Conservation (phyloP, 1,140 invertebrate genomes). For the Venturia canescens region DNA sequence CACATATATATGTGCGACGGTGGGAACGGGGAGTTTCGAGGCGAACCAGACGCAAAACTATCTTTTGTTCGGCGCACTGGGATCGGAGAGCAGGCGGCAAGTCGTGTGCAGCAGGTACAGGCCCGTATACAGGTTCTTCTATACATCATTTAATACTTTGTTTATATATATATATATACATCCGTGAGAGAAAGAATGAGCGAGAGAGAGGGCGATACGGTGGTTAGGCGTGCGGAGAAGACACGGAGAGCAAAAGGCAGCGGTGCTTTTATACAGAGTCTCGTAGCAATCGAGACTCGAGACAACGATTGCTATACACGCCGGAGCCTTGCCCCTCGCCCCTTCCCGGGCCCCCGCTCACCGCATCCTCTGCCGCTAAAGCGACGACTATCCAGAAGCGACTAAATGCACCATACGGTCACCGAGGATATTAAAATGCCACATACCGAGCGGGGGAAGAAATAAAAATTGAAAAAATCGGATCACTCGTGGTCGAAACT, state of each 20-base stretch:
- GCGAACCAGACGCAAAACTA: conserved; percentile 42
- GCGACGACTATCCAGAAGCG: conserved; percentile 7
- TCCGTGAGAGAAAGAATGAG: no score
- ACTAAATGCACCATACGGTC: conserved; percentile 43
- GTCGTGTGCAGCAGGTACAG: conserved; percentile 24
- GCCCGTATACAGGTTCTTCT: background rate
- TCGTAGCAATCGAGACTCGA: conserved; percentile 9
- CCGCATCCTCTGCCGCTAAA: no score
- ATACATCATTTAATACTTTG: conserved; percentile 10
- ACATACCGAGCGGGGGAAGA: conserved; percentile 26
- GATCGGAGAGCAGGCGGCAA: background rate
- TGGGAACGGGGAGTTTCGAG: conserved; percentile 37
- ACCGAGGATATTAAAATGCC: conserved; percentile 34
- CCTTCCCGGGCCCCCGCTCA: background rate
- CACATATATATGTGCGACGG: background rate
- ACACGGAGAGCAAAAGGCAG: conserved; percentile 30
- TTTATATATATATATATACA: background rate
- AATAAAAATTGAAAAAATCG: background rate
- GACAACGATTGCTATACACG: conserved; percentile 17
- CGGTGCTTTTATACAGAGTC: conserved; percentile 39
- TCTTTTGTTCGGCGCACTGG: conserved; percentile 30
- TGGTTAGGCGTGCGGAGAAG: background rate
- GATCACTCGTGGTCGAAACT: background rate
- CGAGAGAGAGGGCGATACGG: background rate
- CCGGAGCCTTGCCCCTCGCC: background rate